Evolutionary conservation across 2,888 invertebrate genomes (phyloP).

Genomic region (Leucozona laternaria): DNA sequence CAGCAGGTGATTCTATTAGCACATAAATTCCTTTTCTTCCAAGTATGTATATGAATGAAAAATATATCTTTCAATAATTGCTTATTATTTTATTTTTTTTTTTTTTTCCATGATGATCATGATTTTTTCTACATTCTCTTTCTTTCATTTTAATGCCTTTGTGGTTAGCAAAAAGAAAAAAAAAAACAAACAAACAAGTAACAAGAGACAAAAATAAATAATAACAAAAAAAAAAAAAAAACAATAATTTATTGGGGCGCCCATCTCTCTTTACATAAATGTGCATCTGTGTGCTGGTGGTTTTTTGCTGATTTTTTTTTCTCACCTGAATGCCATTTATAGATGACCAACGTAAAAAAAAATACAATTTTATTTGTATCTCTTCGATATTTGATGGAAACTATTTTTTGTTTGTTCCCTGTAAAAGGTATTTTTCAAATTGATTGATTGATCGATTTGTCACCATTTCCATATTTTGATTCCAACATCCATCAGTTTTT

Average conservation of each 20-base stretch:
- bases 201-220: not conserved
- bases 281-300: not conserved
- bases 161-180: not conserved
- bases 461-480: not conserved
- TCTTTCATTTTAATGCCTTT: not conserved
- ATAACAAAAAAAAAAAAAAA: not conserved
- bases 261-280: not conserved
- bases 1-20: constrained; percentile 19
- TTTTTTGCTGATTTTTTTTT: not conserved
- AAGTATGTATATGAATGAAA: constrained; percentile 31
- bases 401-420: not conserved
- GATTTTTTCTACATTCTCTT: not conserved
- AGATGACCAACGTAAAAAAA: not conserved
- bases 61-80: constrained; percentile 12
- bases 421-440: constrained; percentile 16
- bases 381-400: not conserved
- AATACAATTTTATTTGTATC: not conserved
- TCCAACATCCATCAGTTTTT: constrained; percentile 9
- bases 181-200: not conserved
- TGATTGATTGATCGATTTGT: constrained; percentile 49
- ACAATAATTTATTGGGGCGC: constrained; percentile 19
- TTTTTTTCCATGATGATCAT: constrained; percentile 5
- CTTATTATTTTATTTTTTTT: not conserved
- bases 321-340: constrained; percentile 14
- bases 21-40: not conserved